Conservation (phyloP, 2,797 vertebrate species). For the Squalus acanthias region DNA sequence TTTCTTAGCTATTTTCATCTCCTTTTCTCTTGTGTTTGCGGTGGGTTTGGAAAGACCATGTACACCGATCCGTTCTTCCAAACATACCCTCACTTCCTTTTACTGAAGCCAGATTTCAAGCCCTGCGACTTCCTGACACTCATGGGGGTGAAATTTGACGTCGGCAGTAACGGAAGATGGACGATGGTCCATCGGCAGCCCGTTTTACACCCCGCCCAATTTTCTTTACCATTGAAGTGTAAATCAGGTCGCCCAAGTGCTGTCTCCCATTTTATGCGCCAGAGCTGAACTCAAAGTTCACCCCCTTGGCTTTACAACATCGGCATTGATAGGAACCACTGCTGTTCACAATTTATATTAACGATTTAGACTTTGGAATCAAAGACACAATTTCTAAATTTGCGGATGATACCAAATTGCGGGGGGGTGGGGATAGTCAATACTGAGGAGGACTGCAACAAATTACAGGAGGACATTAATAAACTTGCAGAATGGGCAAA, state of each 20-base stretch:
- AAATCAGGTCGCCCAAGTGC: neutral
- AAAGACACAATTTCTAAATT: too few relatives aligned
- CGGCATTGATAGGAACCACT: neutral
- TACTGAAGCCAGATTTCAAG: neutral
- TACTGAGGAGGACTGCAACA: too few relatives aligned
- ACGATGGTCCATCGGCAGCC: neutral
- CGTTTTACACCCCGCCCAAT: neutral
- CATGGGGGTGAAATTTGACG: neutral
- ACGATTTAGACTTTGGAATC: too few relatives aligned
- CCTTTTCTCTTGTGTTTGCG: neutral
- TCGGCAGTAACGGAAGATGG: neutral
- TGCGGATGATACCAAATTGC: too few relatives aligned
- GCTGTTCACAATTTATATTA: too few relatives aligned
- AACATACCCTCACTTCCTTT: neutral
- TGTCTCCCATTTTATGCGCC: neutral
- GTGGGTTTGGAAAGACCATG: neutral
- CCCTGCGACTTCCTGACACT: neutral
- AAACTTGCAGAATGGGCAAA: too few relatives aligned
- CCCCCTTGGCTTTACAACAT: neutral
- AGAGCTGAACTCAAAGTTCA: neutral
- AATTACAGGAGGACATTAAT: too few relatives aligned
- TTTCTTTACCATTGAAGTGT: neutral
- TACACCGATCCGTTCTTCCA: neutral
- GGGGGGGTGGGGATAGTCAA: too few relatives aligned
- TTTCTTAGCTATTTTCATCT: neutral